Conservation (phyloP, 2,888 invertebrate genomes). For the Enchytraeus crypticus region DNA sequence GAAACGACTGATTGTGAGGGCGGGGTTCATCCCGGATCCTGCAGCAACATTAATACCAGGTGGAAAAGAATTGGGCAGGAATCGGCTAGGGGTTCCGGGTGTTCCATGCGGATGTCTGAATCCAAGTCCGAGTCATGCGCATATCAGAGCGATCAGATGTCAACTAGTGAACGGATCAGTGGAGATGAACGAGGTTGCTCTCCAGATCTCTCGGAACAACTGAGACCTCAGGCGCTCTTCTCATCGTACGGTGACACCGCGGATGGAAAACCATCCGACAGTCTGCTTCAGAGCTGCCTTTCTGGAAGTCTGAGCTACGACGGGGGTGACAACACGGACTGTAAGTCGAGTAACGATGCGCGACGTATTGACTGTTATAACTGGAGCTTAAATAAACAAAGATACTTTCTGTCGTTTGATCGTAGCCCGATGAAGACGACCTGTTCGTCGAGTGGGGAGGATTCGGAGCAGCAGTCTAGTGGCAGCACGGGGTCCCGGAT, state of each 20-base stretch:
- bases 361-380: constrained; percentile 17
- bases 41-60: no score
- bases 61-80: constrained; percentile 8
- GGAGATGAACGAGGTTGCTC: constrained; percentile 4
- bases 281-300: background rate
- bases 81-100: background rate
- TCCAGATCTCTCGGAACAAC: constrained; percentile 21
- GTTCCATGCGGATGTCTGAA: constrained; percentile 2
- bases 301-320: constrained; percentile 8
- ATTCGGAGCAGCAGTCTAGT: background rate
- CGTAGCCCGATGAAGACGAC: constrained; percentile 16
- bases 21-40: background rate
- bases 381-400: constrained; percentile 23
- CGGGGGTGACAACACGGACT: background rate
- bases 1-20: background rate
- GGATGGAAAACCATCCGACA: background rate
- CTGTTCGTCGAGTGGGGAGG: constrained; percentile 11
- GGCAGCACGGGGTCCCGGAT: background rate
- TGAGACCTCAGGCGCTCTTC: constrained; percentile 22
- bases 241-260: constrained; percentile 7
- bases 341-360: background rate
- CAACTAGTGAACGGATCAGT: constrained; percentile 14
- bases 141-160: constrained; percentile 20
- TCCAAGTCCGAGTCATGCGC: constrained; percentile 28
- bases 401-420: constrained; percentile 28